Percentiles rank a stretch among this genome's conserved stretches.
phyloP scores from a whole-genome alignment of 2,113 vertebrate species.

The Marcusenius ussheri region DNA sequence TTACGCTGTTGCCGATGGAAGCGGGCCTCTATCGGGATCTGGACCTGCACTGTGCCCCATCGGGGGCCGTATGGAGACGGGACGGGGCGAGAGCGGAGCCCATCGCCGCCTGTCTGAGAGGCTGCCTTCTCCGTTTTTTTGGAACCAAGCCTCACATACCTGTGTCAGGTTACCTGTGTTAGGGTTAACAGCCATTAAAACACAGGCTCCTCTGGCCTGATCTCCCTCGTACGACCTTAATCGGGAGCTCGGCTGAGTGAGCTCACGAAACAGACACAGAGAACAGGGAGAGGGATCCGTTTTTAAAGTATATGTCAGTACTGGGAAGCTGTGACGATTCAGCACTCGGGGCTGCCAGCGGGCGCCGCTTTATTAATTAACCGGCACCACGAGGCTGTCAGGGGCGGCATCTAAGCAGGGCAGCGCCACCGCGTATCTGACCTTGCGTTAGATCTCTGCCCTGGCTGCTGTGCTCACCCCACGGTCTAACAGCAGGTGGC shows the following conservation, averaged over 20 bases:
- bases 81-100: not conserved
- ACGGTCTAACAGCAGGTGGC: not conserved
- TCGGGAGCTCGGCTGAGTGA: not conserved
- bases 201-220: not conserved
- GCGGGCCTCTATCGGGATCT: not conserved
- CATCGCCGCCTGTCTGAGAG: not conserved
- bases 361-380: not conserved
- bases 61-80: not conserved
- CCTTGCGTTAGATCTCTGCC: not conserved
- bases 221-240: not conserved
- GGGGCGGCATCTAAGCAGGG: not conserved
- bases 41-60: not conserved
- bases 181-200: not conserved
- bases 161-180: not conserved
- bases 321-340: not conserved
- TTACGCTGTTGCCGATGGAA: not conserved
- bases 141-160: not conserved
- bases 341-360: not conserved
- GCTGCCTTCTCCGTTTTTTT: not conserved
- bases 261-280: not conserved
- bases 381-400: not conserved
- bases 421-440: not conserved
- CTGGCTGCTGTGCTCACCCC: not conserved
- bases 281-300: not conserved
- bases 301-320: not conserved